Evolutionary conservation across 2,888 invertebrate genomes (phyloP).

Genomic region (Scaptomyza tumidula): DNA sequence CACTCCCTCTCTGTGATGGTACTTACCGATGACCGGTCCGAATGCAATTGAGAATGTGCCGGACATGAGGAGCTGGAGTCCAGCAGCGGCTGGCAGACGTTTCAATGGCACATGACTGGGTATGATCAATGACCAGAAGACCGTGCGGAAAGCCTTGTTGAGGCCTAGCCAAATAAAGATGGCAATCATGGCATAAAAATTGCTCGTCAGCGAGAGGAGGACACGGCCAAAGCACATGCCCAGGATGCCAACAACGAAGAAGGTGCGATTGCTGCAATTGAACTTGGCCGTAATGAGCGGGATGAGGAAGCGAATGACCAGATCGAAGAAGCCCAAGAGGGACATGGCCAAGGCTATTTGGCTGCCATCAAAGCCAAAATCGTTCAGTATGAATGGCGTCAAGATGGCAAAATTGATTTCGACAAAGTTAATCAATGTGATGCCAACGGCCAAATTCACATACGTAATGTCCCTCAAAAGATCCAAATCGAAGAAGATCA

Average conservation of each 20-base stretch:
- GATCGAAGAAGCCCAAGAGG: constrained; percentile 88
- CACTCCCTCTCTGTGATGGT: not conserved
- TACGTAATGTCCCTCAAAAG: constrained; percentile 89
- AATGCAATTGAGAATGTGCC: constrained; percentile 87
- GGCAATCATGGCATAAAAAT: constrained; percentile 86
- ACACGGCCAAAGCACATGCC: constrained; percentile 88
- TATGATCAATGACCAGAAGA: constrained; percentile 90
- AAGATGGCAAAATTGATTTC: constrained; percentile 91
- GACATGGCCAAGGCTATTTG: constrained; percentile 90
- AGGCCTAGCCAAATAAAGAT: constrained; percentile 89
- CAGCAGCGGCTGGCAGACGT: constrained; percentile 89
- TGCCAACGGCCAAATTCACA: constrained; percentile 89
- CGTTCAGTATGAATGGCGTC: constrained; percentile 89
- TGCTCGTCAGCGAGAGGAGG: constrained; percentile 86
- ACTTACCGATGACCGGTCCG: constrained; percentile 89
- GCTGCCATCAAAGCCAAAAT: constrained; percentile 86
- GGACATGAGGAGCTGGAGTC: constrained; percentile 88
- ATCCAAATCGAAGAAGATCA: constrained; percentile 89
- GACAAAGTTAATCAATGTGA: constrained; percentile 89
- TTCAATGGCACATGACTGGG: constrained; percentile 89
- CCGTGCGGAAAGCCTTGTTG: constrained; percentile 89
- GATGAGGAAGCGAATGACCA: constrained; percentile 88
- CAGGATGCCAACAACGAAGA: constrained; percentile 89
- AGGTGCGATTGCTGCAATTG: constrained; percentile 88
- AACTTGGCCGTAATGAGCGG: constrained; percentile 89